These are phyloP conservation scores for Zosterops pallidus DNA, from an alignment of 2,113 vertebrate species.

Conservation along the genomic window DNA sequence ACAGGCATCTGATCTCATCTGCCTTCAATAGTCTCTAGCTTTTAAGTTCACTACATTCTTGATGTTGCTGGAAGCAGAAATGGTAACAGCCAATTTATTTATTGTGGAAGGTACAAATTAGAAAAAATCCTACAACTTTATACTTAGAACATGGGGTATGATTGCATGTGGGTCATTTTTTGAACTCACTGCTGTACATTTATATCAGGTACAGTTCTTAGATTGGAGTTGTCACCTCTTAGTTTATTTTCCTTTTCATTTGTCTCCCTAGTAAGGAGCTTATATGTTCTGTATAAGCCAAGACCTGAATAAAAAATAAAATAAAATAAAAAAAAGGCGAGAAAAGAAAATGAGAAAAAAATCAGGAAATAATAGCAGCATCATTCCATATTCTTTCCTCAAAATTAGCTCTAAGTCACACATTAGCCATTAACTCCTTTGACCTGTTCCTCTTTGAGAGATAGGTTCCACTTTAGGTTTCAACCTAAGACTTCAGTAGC, in stretches of 20 bases:
- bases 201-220: neutral
- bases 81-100: neutral
- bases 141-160: neutral
- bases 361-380: neutral
- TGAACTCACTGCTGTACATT: neutral
- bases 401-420: conserved; percentile 57
- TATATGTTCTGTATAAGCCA: neutral
- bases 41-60: neutral
- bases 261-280: neutral
- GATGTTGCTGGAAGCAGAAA: neutral
- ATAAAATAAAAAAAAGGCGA: neutral
- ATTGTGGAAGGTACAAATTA: neutral
- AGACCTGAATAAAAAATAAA: neutral
- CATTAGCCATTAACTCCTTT: conserved; percentile 67
- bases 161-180: neutral
- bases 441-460: conserved; percentile 59
- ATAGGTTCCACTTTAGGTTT: conserved; percentile 38
- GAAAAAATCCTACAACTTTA: neutral
- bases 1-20: neutral
- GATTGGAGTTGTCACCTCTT: neutral
- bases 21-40: neutral
- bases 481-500: conserved; percentile 51
- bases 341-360: neutral
- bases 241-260: neutral
- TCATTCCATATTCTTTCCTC: neutral